Evolutionary conservation across 2,888 invertebrate species (phyloP).

Genomic region (Malacosoma neustria): DNA sequence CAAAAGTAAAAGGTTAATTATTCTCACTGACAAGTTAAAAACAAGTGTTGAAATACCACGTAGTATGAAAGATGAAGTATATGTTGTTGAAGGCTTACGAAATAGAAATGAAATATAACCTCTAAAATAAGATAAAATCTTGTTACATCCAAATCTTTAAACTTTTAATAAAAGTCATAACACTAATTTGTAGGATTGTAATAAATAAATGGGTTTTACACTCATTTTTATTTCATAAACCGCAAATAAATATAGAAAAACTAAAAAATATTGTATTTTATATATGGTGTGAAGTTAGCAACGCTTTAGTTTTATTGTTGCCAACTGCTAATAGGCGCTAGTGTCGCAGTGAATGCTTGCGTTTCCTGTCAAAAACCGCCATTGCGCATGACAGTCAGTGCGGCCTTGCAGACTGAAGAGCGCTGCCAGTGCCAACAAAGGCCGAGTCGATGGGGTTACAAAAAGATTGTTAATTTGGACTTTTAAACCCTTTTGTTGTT

Average conservation of each 20-base stretch:
- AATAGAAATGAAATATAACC: constrained; percentile 35
- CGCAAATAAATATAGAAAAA: constrained; percentile 6
- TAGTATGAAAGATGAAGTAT: constrained; percentile 25
- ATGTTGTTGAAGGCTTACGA: constrained; percentile 33
- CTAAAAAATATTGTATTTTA: constrained; percentile 26
- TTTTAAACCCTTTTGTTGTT: constrained; percentile 70
- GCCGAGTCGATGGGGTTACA: constrained; percentile 76
- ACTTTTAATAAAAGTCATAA: no score
- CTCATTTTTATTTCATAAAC: background rate
- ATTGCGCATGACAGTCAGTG: constrained; percentile 76
- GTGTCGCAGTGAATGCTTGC: constrained; percentile 67
- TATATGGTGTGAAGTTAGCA: constrained; percentile 35
- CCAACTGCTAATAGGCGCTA: constrained; percentile 63
- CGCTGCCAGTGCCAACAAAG: constrained; percentile 75
- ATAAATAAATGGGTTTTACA: no score
- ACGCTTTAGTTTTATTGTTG: constrained; percentile 37
- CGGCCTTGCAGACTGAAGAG: constrained; percentile 75
- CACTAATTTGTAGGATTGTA: no score
- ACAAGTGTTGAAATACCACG: constrained; percentile 19
- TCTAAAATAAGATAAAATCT: constrained; percentile 9
- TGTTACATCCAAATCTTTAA: no score
- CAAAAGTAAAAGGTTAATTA: background rate
- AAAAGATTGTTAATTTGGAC: constrained; percentile 72
- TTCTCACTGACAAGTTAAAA: background rate
- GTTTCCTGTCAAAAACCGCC: constrained; percentile 71